These are phyloP conservation scores for Erpornis zantholeuca DNA, from an alignment of 2,113 vertebrate species.

Conservation along the genomic window DNA sequence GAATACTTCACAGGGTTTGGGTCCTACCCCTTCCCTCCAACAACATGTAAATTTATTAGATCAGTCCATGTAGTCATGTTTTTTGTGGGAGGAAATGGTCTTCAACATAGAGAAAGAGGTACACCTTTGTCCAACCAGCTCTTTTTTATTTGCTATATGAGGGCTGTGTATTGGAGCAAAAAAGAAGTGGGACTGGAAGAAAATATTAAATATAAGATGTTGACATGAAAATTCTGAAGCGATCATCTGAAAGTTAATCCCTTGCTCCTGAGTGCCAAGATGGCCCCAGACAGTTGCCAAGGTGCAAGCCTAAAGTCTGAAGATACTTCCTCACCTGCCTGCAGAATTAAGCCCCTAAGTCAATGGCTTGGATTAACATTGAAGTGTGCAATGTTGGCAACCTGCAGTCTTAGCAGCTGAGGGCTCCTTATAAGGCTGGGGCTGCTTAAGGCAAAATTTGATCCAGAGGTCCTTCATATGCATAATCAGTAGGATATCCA, in stretches of 20 bases:
- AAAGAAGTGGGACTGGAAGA: background rate
- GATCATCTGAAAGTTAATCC: background rate
- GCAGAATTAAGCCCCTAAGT: background rate
- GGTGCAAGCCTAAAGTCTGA: background rate
- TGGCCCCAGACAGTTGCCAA: background rate
- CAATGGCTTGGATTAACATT: background rate
- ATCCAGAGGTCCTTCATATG: background rate
- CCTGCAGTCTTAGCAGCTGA: background rate
- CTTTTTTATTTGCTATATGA: background rate
- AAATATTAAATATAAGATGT: background rate
- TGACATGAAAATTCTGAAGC: background rate
- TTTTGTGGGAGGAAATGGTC: background rate
- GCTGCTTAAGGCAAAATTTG: background rate
- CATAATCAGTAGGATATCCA: background rate
- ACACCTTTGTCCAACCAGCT: background rate
- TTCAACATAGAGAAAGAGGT: background rate
- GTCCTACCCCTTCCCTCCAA: background rate
- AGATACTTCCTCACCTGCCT: background rate
- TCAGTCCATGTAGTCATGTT: background rate
- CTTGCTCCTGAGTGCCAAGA: background rate
- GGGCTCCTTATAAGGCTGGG: background rate
- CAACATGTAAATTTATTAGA: background rate
- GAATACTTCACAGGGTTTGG: background rate
- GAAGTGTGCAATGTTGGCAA: background rate
- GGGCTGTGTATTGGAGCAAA: background rate